Evolutionary conservation across 2,113 vertebrate genomes (phyloP).

Genomic region (Cervus canadensis): DNA sequence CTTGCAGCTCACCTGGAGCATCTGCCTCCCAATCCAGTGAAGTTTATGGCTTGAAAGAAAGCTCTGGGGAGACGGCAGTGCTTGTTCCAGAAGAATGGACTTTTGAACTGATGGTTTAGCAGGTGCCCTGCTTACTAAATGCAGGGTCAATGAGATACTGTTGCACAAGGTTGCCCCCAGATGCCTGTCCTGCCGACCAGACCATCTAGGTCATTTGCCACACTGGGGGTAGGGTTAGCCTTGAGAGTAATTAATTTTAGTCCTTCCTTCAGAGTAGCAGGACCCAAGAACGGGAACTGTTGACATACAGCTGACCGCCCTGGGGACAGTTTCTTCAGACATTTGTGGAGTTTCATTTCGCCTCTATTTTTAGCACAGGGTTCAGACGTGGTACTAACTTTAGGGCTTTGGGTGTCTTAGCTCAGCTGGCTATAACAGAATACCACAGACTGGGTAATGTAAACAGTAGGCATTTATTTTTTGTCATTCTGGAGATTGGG

Average conservation of each 20-base stretch:
- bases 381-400: background rate
- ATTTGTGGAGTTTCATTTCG: background rate
- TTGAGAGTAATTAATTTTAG: background rate
- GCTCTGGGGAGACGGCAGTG: background rate
- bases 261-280: background rate
- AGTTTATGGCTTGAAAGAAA: background rate
- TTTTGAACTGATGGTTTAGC: background rate
- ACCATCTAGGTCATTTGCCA: background rate
- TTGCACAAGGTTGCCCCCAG: background rate
- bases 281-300: background rate
- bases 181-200: background rate
- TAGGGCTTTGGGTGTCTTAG: background rate
- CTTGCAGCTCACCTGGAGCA: background rate
- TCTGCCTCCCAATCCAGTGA: background rate
- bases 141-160: background rate
- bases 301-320: background rate
- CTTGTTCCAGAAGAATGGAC: background rate
- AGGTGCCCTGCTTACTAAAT: background rate
- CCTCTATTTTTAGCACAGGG: background rate
- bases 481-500: background rate
- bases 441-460: background rate
- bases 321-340: background rate
- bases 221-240: background rate
- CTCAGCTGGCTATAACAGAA: background rate
- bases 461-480: background rate